A percentile compares a stretch with the other conserved stretches of the same genome.
phyloP scores from a whole-genome alignment of 2,797 vertebrate genomes.

The Choloepus didactylus region DNA sequence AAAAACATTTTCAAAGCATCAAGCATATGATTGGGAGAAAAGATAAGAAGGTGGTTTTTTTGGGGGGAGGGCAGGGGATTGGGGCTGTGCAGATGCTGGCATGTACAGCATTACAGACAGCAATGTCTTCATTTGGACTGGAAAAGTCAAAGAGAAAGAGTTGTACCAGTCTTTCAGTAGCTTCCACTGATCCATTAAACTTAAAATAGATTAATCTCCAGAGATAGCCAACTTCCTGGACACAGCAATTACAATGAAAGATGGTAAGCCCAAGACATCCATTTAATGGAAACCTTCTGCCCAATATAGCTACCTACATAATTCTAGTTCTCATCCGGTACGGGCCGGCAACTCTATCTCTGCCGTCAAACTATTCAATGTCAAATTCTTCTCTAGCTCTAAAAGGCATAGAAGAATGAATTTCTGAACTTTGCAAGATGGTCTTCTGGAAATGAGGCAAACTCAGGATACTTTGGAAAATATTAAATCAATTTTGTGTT shows the following conservation, averaged over 20 bases:
- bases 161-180: slow-evolving; percentile 85
- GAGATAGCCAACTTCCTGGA: slow-evolving; percentile 88
- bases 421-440: not conserved
- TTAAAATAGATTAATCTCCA: slow-evolving; percentile 89
- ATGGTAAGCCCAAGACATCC: slow-evolving; percentile 86
- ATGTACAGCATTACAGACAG: not conserved
- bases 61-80: not conserved
- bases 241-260: slow-evolving; percentile 88
- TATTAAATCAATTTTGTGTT: slow-evolving; percentile 62
- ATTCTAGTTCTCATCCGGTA: slow-evolving; percentile 81
- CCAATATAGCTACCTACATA: slow-evolving; percentile 78
- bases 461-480: slow-evolving; percentile 4
- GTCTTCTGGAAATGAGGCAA: slow-evolving; percentile 46
- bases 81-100: not conserved
- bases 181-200: slow-evolving; percentile 87
- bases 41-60: not conserved
- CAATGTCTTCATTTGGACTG: slow-evolving; percentile 79
- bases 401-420: slow-evolving; percentile 22
- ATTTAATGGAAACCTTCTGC: slow-evolving; percentile 86
- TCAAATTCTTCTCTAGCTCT: slow-evolving; percentile 31
- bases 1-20: not conserved
- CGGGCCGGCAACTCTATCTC: slow-evolving; percentile 43
- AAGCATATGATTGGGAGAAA: not conserved
- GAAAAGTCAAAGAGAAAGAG: slow-evolving; percentile 84
- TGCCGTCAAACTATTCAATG: slow-evolving; percentile 67